These are phyloP conservation scores for Staurois parvus DNA, from an alignment of 2,797 vertebrate species.

Conservation along the genomic window DNA sequence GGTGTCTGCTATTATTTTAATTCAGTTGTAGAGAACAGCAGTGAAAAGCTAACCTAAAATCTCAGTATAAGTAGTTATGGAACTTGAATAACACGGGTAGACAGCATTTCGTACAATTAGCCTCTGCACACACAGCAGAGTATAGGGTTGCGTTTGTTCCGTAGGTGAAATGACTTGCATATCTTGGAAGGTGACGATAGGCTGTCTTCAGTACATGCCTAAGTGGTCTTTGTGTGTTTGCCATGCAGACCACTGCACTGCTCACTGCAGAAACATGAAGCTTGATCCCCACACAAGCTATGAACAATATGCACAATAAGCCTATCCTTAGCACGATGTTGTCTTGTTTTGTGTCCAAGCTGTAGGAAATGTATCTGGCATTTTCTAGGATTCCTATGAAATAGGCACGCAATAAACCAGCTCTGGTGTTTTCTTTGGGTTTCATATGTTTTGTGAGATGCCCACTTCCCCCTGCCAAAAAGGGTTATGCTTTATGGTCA, in stretches of 20 bases:
- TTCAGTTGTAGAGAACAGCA: too few species aligned
- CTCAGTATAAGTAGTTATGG: not conserved
- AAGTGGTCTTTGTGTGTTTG: constrained; percentile 11
- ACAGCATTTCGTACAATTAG: not conserved
- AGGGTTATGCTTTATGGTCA: constrained; percentile 32
- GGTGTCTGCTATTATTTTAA: too few species aligned
- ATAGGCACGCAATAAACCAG: constrained; percentile 35
- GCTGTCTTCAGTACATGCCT: constrained; percentile 33
- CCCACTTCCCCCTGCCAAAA: constrained; percentile 1
- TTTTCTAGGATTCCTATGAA: not conserved
- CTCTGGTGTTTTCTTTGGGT: constrained; percentile 49
- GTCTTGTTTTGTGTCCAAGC: constrained; percentile 32
- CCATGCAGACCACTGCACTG: constrained; percentile 16
- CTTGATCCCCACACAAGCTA: not conserved
- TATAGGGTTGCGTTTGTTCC: constrained; percentile 39
- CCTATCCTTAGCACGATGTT: constrained; percentile 39
- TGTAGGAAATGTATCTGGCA: not conserved
- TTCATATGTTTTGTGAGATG: not conserved
- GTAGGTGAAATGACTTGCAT: constrained; percentile 18
- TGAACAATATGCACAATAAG: constrained; percentile 10
- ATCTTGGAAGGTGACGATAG: not conserved
- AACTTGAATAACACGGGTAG: not conserved
- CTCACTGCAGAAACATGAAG: constrained; percentile 36
- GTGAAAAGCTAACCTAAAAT: too few species aligned
- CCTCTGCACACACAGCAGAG: not conserved